Evolutionary conservation across 2,797 vertebrate species (phyloP), one percentile per base, ranked within the genome.

Genomic region (Siniperca scherzeri): DNA sequence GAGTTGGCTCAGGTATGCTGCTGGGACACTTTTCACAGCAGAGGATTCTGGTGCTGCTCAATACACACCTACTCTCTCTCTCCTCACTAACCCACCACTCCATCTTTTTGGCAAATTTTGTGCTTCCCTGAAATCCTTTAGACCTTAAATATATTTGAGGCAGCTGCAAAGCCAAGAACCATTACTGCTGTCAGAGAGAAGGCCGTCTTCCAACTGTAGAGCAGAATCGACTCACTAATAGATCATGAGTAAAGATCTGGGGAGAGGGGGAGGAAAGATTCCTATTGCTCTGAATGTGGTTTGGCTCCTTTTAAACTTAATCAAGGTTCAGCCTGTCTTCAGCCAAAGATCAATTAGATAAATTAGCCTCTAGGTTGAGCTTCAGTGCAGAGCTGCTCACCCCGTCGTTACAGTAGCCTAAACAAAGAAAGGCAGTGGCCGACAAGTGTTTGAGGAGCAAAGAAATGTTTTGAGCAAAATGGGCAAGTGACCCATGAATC

Each of bases 81-180:
- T 67, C 52, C 70, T 71, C 77, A 67, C 84, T 67, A 59, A 83
- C 81, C 57, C 62, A 76, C 69, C 78, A 42, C 82, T 86, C 79
- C 80, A 72, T 82, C 78, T 81, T 73, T 67, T 57, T 90, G 86
- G 84, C 82, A 84, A 69, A 62, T 72, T 67, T 16, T 69, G 30
- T 4, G 36, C 81, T 85, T 52, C 69, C 22, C 60, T 87, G 71
- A 80, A 89, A 89, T 85, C 77, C 65, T 85, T 81, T 70, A 82
- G 91, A 87, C 78, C 55, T 80, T 79, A 86, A 89, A 89, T 87
- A 80, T 75, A 90, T 89, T 77, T 61, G 66, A 85, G 75, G 81
- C 66, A 60, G 84, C 83, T 61, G 61, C 19, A 33, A 68, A 85
- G 90, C 90, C 91, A 92, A 83, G 75, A 90, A 61, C 82, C 68